Percentiles rank a stretch among this genome's conserved stretches.
These are phyloP conservation scores for Osmerus mordax DNA, from an alignment of 2,113 vertebrate genomes.

Conservation along the genomic window DNA sequence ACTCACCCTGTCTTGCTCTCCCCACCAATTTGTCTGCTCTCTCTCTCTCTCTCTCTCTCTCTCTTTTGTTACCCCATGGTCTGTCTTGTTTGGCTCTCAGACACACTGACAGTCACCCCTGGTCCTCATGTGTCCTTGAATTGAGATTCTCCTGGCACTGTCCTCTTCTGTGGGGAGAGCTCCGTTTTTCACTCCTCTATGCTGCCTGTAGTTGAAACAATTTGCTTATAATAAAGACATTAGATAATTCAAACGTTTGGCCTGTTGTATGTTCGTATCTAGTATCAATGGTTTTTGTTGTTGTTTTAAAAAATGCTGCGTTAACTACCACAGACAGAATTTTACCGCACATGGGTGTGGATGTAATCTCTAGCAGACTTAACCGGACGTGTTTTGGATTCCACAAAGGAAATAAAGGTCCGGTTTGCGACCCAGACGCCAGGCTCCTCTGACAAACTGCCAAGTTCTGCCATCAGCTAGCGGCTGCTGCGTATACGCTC, in stretches of 20 bases:
- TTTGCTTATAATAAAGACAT: too few species aligned
- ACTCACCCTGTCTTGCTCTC: neutral
- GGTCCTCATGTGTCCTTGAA: neutral
- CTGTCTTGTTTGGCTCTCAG: neutral
- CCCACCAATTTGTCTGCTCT: neutral
- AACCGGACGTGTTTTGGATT: neutral
- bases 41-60: neutral
- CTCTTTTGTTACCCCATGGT: neutral
- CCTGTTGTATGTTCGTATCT: too few species aligned
- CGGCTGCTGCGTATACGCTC: neutral
- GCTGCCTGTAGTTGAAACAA: neutral
- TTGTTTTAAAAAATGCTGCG: too few species aligned
- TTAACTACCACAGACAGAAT: too few species aligned
- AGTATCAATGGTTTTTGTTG: too few species aligned
- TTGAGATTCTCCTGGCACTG: neutral
- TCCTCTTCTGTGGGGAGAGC: neutral
- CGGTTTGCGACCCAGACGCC: constrained; percentile 1
- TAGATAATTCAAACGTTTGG: too few species aligned
- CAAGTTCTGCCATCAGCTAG: neutral
- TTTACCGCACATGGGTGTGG: too few species aligned
- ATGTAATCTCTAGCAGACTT: too few species aligned
- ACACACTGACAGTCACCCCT: neutral
- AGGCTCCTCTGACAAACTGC: neutral
- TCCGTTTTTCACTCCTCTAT: neutral
- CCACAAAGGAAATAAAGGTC: neutral